phyloP scores from a whole-genome alignment of 2,888 invertebrate species.

The Conomelus anceps region DNA sequence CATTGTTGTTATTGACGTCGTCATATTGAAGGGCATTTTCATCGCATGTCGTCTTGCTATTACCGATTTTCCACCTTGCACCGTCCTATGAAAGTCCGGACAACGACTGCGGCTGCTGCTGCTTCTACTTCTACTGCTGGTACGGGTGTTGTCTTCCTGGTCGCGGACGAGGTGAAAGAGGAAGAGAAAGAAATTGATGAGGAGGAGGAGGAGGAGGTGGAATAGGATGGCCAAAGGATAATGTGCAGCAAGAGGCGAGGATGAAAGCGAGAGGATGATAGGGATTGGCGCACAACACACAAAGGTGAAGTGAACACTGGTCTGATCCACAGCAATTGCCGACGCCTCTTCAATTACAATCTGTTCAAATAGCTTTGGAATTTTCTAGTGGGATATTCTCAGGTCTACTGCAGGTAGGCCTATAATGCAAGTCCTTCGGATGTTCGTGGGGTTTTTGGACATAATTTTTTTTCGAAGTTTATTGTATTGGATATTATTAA shows the following conservation, averaged over 20 bases:
- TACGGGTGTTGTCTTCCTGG: neutral
- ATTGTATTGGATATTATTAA: too few relatives aligned
- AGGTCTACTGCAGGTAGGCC: neutral
- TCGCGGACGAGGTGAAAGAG: neutral
- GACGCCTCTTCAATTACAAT: neutral
- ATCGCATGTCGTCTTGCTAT: neutral
- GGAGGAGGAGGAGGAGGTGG: neutral
- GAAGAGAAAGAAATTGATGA: neutral
- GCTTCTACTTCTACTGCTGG: neutral
- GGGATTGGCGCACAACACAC: neutral
- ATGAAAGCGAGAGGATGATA: neutral
- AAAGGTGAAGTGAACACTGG: too few relatives aligned
- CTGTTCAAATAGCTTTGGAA: neutral
- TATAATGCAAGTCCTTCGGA: neutral
- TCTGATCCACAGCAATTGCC: neutral
- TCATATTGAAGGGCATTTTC: neutral
- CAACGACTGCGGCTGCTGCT: neutral
- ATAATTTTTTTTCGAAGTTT: too few relatives aligned
- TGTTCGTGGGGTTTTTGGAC: too few relatives aligned
- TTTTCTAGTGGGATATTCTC: neutral
- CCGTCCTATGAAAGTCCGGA: neutral
- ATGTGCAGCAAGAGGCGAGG: neutral
- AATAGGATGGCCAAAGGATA: neutral
- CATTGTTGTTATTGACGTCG: neutral
- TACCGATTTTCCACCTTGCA: neutral